Conservation (phyloP, 1,140 invertebrate genomes). For the Penaeus indicus region DNA sequence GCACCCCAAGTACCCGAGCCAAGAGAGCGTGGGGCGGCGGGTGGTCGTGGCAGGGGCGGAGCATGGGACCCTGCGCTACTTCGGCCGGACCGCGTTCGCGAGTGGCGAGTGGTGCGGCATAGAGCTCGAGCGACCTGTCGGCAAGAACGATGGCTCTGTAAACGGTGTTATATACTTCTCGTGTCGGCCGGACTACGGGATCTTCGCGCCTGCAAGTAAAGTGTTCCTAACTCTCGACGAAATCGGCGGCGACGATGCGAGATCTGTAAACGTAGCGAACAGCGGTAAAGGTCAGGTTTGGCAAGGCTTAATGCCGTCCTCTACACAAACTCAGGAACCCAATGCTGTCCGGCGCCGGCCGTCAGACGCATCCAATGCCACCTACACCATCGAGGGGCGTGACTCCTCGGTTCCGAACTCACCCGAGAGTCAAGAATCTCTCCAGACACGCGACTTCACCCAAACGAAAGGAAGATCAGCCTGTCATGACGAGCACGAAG, state of each 20-base stretch:
- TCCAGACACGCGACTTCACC: constrained; percentile 16
- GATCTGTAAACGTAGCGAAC: neutral
- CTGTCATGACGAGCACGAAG: constrained; percentile 36
- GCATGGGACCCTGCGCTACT: constrained; percentile 85
- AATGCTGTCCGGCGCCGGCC: constrained; percentile 37
- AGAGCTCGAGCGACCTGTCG: constrained; percentile 90
- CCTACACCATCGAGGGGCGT: constrained; percentile 41
- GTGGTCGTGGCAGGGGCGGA: constrained; percentile 81
- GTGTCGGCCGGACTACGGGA: constrained; percentile 89
- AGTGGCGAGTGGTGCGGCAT: constrained; percentile 93
- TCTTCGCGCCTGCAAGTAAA: constrained; percentile 92
- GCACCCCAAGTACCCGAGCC: constrained; percentile 1
- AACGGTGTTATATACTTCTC: constrained; percentile 90
- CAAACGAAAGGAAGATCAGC: constrained; percentile 4
- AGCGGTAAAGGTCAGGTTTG: constrained; percentile 50
- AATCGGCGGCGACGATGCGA: constrained; percentile 11
- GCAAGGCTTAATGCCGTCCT: constrained; percentile 49
- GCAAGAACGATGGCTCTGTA: constrained; percentile 96
- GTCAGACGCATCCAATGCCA: constrained; percentile 54
- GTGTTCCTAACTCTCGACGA: constrained; percentile 73
- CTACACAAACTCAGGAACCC: constrained; percentile 37
- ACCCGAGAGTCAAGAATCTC: constrained; percentile 44
- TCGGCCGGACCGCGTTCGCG: constrained; percentile 90
- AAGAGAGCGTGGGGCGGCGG: constrained; percentile 54
- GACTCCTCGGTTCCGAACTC: constrained; percentile 44